Base-by-base conservation (phyloP, 2,888 invertebrate species). In the Drosophila quinaria region DNA sequence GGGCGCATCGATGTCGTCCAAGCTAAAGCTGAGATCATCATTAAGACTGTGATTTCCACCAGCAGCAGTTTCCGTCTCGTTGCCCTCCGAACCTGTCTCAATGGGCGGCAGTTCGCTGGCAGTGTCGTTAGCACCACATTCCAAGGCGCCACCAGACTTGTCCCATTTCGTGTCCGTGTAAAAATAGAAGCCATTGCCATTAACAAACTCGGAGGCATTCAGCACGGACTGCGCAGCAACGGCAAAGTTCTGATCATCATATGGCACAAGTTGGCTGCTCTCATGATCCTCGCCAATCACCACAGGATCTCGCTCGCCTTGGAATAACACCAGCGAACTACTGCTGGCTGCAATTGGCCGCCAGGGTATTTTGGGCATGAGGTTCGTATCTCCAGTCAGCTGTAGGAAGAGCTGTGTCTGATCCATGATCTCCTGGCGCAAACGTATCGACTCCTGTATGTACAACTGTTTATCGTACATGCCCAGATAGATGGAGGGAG, bases 161-260 rank as follows among this genome's bases (percentile, higher is more conserved):
- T 83, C 70, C 49, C 89, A 69, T 47, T 93, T 91, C 47, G 71
- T 93, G 80, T 94, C 93, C 0, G 95, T 94, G 91, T 95, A 97
- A 0, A 97, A 94, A 92, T 96, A 97, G 93, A 95, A 97, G 9
- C 97, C 97, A 92, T 96, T 96, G 94, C 96, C 96, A 88, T 95
- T 95, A 2, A 95, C 94, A 85, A 95, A 96, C 84, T 95, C 94
- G 0, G 95, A 95, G 46, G 95, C 96, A 89, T 97, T 96, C 2
- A 97, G 91, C 8, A 97, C 95, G 25, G 97, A 95, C 10, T 96
- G 93, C 0, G 96, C 96, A 17, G 96, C 94, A 0, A 94, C 93
- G 54, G 94, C 93, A 10, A 93, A 92, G 3, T 92, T 92, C 1
- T 92, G 78, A 33, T 94, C 93, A 33, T 92, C 91, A 47, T 91